Evolutionary conservation across 2,797 vertebrate species (phyloP), one percentile per base, ranked within the genome.

Genomic region (Otolemur crassicaudatus): DNA sequence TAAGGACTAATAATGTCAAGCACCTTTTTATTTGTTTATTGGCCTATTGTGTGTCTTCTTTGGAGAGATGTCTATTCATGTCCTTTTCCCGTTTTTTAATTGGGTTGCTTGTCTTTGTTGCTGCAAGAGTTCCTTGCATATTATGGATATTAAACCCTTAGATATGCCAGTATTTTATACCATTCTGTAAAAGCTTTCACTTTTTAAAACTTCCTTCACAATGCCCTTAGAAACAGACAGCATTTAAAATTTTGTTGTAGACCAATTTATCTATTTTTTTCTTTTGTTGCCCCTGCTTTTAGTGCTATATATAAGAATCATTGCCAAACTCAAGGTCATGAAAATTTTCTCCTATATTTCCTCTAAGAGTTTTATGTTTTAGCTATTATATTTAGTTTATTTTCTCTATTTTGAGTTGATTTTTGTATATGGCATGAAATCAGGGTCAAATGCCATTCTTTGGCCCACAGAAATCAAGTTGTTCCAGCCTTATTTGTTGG

Each of bases 1-100:
- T 90, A 73, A 77, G 83, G 65, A 87, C 3, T 73, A 72, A 87
- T 56, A 22, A 43, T 29, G 25, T 84, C 87, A 25, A 34, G 2
- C 37, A 80, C 67, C 20, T 14, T 83, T 94, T 90, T 29, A 56
- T 92, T n/a, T 91, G 31, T 34, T 70, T 91, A 61, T 63, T 77
- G 20, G 40, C 34, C 63, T 58, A 49, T 77, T 83, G 31, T 60
- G 60, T 43, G 34, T 23, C 46, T 46, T 34, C 72, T 86, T 34
- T 77, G 69, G 31, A 85, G 60, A 93, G 53, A 73, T 53, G 17
- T 23, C 63, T 77, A 27, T 79, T 80, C 3, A 79, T 16, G 29
- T 79, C 34, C 3, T 93, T 76, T 72, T 25, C 31, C 2, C 16
- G 27, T 70, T 76, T 65, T 43, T 11, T 79, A 94, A 75, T 43